phyloP scores from a whole-genome alignment of 2,113 vertebrate genomes.

The Grammomys dolichurus region DNA sequence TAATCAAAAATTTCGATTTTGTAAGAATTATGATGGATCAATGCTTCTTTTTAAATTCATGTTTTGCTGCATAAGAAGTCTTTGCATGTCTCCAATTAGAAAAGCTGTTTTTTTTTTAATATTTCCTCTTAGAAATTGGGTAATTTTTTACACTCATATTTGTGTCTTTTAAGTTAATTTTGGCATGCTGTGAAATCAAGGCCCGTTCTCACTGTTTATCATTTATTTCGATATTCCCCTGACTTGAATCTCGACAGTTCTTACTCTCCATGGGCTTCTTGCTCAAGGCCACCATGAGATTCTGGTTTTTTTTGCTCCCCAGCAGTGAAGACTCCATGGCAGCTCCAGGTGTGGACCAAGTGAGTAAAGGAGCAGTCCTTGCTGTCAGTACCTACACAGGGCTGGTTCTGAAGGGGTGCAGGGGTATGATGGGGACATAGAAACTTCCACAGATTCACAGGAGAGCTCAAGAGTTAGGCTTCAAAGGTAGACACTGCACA shows the following conservation, averaged over 20 bases:
- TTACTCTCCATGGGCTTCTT: background rate
- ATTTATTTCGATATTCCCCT: background rate
- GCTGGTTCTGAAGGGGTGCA: background rate
- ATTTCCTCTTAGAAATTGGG: background rate
- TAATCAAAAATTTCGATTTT: background rate
- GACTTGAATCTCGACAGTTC: background rate
- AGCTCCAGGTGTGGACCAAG: background rate
- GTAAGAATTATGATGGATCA: background rate
- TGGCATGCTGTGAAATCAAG: background rate
- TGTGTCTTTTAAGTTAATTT: background rate
- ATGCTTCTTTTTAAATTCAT: background rate
- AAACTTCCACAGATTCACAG: background rate
- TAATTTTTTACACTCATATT: background rate
- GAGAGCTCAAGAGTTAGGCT: too few relatives aligned
- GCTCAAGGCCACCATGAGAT: too few relatives aligned
- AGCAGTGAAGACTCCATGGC: background rate
- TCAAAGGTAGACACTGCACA: background rate
- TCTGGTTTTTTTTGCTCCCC: background rate
- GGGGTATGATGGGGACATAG: background rate
- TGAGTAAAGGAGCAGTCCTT: background rate
- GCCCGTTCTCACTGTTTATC: background rate
- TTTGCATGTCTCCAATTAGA: background rate
- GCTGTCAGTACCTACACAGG: too few relatives aligned
- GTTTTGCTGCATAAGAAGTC: background rate
- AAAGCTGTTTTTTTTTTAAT: background rate